Evolutionary conservation across 1,140 invertebrate species (phyloP).

Genomic region (Calephelis nemesis): DNA sequence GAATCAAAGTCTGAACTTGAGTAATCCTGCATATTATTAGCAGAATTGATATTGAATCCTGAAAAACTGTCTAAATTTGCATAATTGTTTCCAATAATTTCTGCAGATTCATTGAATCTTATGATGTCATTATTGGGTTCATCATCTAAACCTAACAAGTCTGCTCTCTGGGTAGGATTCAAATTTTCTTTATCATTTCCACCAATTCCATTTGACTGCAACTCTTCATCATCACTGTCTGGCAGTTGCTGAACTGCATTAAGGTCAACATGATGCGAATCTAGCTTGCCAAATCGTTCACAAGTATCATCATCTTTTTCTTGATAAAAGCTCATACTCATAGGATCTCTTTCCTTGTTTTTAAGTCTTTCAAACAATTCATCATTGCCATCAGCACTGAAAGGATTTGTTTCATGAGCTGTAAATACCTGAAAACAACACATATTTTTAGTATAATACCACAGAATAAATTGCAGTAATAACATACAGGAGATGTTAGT

Average conservation of each 20-base stretch:
- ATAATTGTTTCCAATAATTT: conserved; percentile 39
- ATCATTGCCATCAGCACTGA: conserved; percentile 66
- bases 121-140: conserved; percentile 69
- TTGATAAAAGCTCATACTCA: conserved; percentile 85
- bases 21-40: conserved; percentile 56
- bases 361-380: conserved; percentile 74
- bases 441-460: too few relatives aligned
- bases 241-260: conserved; percentile 83
- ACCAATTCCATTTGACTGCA: conserved; percentile 55
- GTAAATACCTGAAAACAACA: conserved; percentile 62
- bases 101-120: conserved; percentile 52
- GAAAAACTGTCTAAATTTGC: conserved; percentile 53
- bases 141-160: conserved; percentile 39
- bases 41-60: conserved; percentile 48
- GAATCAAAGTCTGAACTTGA: conserved; percentile 60
- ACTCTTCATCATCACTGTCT: conserved; percentile 79
- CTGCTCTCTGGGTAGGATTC: conserved; percentile 42
- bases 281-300: conserved; percentile 59
- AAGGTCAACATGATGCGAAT: conserved; percentile 78
- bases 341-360: conserved; percentile 81
- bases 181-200: conserved; percentile 67
- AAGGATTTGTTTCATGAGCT: conserved; percentile 66
- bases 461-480: neutral
- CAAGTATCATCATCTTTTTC: conserved; percentile 81
- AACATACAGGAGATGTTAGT: too few relatives aligned